Conservation (phyloP, 2,113 vertebrate species). For the Phaetusa simplex region DNA sequence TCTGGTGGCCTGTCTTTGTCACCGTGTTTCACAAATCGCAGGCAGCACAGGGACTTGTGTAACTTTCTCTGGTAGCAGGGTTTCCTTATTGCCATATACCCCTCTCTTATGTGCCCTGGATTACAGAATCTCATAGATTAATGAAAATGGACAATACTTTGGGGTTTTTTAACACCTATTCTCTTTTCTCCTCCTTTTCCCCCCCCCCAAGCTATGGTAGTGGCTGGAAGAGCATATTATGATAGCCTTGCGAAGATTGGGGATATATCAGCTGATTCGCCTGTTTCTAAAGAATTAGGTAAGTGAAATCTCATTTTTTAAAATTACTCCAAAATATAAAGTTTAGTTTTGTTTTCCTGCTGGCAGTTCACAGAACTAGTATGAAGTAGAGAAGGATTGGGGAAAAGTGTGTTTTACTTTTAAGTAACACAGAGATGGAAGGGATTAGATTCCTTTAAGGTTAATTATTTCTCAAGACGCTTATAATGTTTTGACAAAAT, state of each 20-base stretch:
- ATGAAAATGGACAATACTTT: background rate
- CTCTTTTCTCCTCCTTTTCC: background rate
- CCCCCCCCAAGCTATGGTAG: slow-evolving; percentile 82
- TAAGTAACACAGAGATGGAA: background rate
- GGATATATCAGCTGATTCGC: slow-evolving; percentile 88
- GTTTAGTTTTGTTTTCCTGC: background rate
- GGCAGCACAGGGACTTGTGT: background rate
- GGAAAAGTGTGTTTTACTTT: background rate
- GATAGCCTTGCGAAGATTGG: slow-evolving; percentile 93
- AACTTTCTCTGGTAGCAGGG: background rate
- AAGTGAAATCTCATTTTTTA: slow-evolving; percentile 52
- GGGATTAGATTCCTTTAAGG: background rate
- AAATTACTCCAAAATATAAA: background rate
- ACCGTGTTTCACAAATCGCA: background rate
- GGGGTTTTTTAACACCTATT: background rate
- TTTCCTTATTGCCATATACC: background rate
- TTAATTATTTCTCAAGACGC: background rate
- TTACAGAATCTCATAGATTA: background rate
- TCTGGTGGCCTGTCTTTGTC: background rate
- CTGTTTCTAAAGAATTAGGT: slow-evolving; percentile 93
- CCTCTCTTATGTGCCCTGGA: background rate
- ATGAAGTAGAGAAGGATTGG: background rate
- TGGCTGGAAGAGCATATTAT: slow-evolving; percentile 91
- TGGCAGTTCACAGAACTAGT: background rate
- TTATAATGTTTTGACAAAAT: background rate